phyloP scores from a whole-genome alignment of 2,113 vertebrate species.

The Lonchura striata region DNA sequence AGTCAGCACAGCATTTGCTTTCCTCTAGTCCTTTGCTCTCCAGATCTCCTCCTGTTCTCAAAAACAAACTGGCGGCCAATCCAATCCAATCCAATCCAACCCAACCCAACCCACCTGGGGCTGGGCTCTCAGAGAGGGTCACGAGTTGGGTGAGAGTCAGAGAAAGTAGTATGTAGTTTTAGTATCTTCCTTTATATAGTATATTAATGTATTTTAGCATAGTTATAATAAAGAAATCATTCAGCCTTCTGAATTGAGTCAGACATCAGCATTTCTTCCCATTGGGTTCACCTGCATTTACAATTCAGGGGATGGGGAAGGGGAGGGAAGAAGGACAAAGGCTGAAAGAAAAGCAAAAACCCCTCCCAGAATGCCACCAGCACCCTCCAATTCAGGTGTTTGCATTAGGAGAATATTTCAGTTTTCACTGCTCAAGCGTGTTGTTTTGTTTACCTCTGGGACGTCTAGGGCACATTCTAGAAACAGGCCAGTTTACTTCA shows the following conservation, averaged over 20 bases:
- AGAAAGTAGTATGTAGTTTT: no score
- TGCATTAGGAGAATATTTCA: background rate
- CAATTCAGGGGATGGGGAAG: background rate
- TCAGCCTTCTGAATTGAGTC: no score
- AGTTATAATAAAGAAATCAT: no score
- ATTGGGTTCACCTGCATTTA: no score
- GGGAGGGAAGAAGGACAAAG: background rate
- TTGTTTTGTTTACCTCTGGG: background rate
- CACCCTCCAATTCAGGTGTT: background rate
- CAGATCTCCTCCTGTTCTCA: background rate
- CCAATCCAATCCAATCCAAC: no score
- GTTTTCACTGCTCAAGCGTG: background rate
- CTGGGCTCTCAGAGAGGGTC: no score
- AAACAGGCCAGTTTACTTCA: background rate
- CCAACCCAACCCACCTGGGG: no score
- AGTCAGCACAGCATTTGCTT: background rate
- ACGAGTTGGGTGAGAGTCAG: no score
- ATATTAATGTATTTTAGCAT: no score
- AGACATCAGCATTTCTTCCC: no score
- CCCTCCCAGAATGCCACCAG: background rate
- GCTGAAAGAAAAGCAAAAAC: background rate
- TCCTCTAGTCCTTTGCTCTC: background rate
- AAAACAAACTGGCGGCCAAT: background rate
- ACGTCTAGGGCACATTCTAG: background rate
- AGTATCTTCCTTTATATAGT: no score